phyloP scores from a whole-genome alignment of 92 coral and sea anemone genomes.

The Micromussa lordhowensis region DNA sequence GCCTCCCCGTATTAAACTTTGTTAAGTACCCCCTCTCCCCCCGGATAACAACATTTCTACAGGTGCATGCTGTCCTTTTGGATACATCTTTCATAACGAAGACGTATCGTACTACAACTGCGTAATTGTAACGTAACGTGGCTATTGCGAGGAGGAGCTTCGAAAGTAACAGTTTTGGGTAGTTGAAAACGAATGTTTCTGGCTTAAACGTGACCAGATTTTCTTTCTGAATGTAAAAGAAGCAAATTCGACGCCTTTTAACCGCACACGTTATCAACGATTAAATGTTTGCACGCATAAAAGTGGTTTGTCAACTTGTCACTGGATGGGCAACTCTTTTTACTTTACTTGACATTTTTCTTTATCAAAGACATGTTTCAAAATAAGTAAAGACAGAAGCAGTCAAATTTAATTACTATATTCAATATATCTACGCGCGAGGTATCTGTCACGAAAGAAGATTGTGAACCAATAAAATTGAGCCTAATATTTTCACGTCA shows the following conservation, averaged over 20 bases:
- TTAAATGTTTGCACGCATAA: neutral
- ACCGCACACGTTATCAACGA: neutral
- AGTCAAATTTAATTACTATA: neutral
- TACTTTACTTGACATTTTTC: neutral
- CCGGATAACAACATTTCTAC: no score
- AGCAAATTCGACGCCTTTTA: neutral
- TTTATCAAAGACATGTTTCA: neutral
- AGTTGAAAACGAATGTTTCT: neutral
- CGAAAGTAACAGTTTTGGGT: neutral
- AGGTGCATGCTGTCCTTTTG: neutral
- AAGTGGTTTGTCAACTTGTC: neutral
- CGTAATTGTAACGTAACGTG: neutral
- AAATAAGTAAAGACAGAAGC: neutral
- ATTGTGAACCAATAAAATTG: neutral
- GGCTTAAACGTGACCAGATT: neutral
- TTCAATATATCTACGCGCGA: neutral
- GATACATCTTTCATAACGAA: neutral
- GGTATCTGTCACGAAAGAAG: neutral
- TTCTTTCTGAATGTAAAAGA: neutral
- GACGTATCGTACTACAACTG: neutral
- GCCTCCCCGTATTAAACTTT: no score
- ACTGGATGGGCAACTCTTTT: neutral
- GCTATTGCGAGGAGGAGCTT: neutral
- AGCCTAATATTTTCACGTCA: neutral
- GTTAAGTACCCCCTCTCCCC: no score